Evolutionary conservation across 2,888 invertebrate genomes (phyloP).

Genomic region (Uloborus plumipes): DNA sequence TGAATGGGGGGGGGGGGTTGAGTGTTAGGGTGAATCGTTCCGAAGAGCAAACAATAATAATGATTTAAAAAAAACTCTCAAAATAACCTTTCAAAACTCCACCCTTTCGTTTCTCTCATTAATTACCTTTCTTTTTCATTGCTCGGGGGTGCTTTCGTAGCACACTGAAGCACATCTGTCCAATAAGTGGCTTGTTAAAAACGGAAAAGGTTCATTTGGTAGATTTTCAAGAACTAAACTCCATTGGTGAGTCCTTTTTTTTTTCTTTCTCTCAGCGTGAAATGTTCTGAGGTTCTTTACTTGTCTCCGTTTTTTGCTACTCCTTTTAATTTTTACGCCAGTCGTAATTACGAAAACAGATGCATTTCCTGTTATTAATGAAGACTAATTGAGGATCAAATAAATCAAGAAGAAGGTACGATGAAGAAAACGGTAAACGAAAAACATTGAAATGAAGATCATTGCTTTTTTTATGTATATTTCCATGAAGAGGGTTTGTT

Average conservation of each 20-base stretch:
- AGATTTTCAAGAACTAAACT: slow-evolving; percentile 50
- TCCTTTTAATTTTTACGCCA: slow-evolving; percentile 46
- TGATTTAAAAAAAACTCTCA: slow-evolving; percentile 22
- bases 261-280: slow-evolving; percentile 27
- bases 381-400: slow-evolving; percentile 64
- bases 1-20: slow-evolving; percentile 3
- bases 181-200: slow-evolving; percentile 64
- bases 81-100: slow-evolving; percentile 57
- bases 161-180: slow-evolving; percentile 48
- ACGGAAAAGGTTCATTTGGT: slow-evolving; percentile 63
- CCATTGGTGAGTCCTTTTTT: slow-evolving; percentile 39
- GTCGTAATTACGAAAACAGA: slow-evolving; percentile 64
- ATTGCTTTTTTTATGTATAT: slow-evolving; percentile 30
- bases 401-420: slow-evolving; percentile 59
- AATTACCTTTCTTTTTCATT: slow-evolving; percentile 58
- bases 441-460: slow-evolving; percentile 10
- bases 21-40: not conserved
- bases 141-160: slow-evolving; percentile 33
- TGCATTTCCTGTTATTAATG: slow-evolving; percentile 64
- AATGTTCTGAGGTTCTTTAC: slow-evolving; percentile 3
- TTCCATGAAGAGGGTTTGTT: slow-evolving; percentile 29
- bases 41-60: slow-evolving; percentile 8
- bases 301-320: slow-evolving; percentile 3
- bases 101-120: slow-evolving; percentile 50
- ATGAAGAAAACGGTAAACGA: slow-evolving; percentile 37